Percentiles rank a stretch among this genome's conserved stretches.
These are phyloP conservation scores for Pempheris klunzingeri DNA, from an alignment of 2,797 vertebrate genomes.

Conservation along the genomic window DNA sequence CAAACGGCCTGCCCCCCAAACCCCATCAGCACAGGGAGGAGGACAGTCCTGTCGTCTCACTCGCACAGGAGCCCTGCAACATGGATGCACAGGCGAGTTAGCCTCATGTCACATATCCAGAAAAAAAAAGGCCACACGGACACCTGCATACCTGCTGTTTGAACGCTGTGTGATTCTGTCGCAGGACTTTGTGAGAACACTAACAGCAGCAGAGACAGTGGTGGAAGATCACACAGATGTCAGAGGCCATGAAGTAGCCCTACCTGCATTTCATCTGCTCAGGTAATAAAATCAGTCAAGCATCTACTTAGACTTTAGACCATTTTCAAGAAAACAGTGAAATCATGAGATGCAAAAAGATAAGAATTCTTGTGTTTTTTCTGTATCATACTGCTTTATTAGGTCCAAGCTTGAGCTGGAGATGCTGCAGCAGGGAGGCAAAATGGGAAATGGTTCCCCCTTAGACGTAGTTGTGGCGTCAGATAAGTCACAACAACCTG, in stretches of 20 bases:
- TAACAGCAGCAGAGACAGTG: slow-evolving; percentile 13
- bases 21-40: slow-evolving; percentile 40
- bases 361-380: not conserved
- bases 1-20: slow-evolving; percentile 62
- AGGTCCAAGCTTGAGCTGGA: slow-evolving; percentile 60
- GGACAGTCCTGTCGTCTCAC: slow-evolving; percentile 31
- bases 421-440: slow-evolving; percentile 31
- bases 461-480: not conserved
- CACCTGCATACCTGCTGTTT: slow-evolving; percentile 7
- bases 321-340: not conserved
- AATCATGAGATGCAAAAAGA: not conserved
- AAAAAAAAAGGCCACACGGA: not conserved
- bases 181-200: slow-evolving; percentile 43
- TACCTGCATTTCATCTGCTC: slow-evolving; percentile 31
- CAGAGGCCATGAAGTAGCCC: slow-evolving; percentile 5
- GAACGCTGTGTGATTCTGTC: slow-evolving; percentile 31
- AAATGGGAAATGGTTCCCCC: not conserved
- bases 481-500: slow-evolving; percentile 16
- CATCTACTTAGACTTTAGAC: not conserved
- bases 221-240: slow-evolving; percentile 30
- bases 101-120: not conserved
- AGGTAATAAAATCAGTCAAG: slow-evolving; percentile 50
- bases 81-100: slow-evolving; percentile 64
- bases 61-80: slow-evolving; percentile 34
- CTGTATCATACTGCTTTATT: not conserved